Evolutionary conservation across 2,113 vertebrate species (phyloP).

Genomic region (Bolborhynchus lineola): DNA sequence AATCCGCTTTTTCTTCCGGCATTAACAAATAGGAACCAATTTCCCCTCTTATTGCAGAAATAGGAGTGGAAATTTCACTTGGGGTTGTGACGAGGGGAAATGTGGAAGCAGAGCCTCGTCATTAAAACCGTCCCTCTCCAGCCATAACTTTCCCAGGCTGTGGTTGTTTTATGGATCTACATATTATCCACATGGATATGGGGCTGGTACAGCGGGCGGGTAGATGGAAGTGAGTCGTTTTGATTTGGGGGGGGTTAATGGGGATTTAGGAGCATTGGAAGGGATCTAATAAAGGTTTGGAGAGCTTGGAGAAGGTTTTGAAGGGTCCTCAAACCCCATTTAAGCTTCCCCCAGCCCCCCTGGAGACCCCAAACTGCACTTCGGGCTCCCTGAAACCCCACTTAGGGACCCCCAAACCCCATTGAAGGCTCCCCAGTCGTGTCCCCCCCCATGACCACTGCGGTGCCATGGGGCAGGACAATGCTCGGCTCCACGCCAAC

Average conservation of each 20-base stretch:
- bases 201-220: neutral
- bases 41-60: neutral
- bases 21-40: neutral
- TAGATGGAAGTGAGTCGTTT: rapidly evolving
- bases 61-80: neutral
- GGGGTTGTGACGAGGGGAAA: neutral
- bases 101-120: neutral
- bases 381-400: no score
- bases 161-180: neutral
- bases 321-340: no score
- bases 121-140: neutral
- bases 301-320: no score
- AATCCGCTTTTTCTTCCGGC: neutral
- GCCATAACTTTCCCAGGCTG: neutral
- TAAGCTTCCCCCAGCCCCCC: no score
- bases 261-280: no score
- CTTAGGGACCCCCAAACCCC: no score
- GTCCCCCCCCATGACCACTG: neutral
- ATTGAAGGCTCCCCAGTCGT: no score
- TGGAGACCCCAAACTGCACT: no score
- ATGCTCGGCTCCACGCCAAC: conserved; percentile 80
- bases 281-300: no score
- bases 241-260: neutral
- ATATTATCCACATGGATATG: neutral
- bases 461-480: conserved; percentile 63